Evolutionary conservation across 2,888 invertebrate species (phyloP).

Genomic region (Cryptosula pallasiana): DNA sequence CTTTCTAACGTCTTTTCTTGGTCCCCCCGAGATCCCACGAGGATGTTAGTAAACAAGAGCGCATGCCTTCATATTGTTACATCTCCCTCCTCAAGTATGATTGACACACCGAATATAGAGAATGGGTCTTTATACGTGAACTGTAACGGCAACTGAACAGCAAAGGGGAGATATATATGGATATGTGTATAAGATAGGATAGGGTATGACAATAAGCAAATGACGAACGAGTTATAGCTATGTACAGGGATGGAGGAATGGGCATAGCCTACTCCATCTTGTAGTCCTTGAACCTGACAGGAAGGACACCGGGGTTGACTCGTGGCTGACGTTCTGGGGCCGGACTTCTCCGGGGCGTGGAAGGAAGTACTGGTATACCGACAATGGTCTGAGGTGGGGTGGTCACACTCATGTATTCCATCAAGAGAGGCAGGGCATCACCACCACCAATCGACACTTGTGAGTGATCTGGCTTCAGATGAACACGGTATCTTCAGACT

Average conservation of each 20-base stretch:
- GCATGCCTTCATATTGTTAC: too few relatives aligned
- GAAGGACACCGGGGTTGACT: too few relatives aligned
- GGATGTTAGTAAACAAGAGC: too few relatives aligned
- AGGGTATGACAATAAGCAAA: background rate
- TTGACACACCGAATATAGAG: background rate
- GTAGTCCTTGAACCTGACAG: background rate
- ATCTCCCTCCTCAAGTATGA: background rate
- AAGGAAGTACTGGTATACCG: background rate
- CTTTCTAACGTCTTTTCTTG: background rate
- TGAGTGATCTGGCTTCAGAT: background rate
- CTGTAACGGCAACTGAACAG: too few relatives aligned
- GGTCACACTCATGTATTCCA: background rate
- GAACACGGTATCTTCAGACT: too few relatives aligned
- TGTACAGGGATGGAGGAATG: too few relatives aligned
- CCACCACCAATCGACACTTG: background rate
- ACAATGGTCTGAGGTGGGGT: background rate
- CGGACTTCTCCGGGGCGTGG: background rate
- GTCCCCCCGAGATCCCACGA: too few relatives aligned
- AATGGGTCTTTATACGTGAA: too few relatives aligned
- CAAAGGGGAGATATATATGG: too few relatives aligned
- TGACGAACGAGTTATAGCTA: background rate
- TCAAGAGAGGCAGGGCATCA: background rate
- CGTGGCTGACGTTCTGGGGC: conserved; percentile 2
- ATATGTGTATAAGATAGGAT: background rate
- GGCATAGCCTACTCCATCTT: background rate